These are phyloP conservation scores for Allygus modestus DNA, from an alignment of 2,888 invertebrate genomes.

Conservation along the genomic window DNA sequence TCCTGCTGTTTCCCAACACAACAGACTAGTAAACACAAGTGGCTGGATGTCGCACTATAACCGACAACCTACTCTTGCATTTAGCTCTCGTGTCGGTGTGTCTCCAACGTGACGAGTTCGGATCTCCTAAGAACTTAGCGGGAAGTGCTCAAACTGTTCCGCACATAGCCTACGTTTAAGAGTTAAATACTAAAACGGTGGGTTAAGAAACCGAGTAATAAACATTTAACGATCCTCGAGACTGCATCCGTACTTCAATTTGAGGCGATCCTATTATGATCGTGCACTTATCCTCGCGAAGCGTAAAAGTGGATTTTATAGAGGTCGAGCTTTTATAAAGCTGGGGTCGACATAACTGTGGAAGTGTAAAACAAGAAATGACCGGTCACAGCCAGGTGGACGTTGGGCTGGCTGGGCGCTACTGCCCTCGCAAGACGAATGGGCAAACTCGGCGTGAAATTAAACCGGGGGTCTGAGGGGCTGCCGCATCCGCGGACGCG, in stretches of 20 bases:
- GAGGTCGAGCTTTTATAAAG: neutral
- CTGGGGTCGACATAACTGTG: neutral
- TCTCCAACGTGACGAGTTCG: too few relatives aligned
- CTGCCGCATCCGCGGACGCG: slow-evolving; percentile 6
- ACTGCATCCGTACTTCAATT: neutral
- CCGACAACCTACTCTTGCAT: too few relatives aligned
- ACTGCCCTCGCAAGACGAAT: slow-evolving; percentile 62
- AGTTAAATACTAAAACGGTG: too few relatives aligned
- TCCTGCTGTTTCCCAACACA: neutral
- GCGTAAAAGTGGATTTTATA: slow-evolving; percentile 18
- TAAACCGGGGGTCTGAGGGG: slow-evolving; percentile 56
- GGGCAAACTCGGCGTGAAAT: slow-evolving; percentile 62
- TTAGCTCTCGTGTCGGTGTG: too few relatives aligned
- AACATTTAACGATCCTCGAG: neutral
- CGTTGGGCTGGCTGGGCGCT: slow-evolving; percentile 7
- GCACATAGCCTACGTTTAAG: too few relatives aligned
- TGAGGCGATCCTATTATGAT: neutral
- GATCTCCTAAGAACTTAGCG: too few relatives aligned
- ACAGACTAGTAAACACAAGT: slow-evolving; percentile 3
- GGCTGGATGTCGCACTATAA: neutral
- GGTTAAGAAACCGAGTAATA: neutral
- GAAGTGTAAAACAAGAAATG: slow-evolving; percentile 41
- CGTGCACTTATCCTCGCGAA: neutral
- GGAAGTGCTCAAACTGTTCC: too few relatives aligned
- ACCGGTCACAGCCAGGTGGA: slow-evolving; percentile 34